A percentile compares a stretch with the other conserved stretches of the same genome.
Evolutionary conservation across 2,888 invertebrate species (phyloP).

Genomic region (Onthophagus sagittarius): DNA sequence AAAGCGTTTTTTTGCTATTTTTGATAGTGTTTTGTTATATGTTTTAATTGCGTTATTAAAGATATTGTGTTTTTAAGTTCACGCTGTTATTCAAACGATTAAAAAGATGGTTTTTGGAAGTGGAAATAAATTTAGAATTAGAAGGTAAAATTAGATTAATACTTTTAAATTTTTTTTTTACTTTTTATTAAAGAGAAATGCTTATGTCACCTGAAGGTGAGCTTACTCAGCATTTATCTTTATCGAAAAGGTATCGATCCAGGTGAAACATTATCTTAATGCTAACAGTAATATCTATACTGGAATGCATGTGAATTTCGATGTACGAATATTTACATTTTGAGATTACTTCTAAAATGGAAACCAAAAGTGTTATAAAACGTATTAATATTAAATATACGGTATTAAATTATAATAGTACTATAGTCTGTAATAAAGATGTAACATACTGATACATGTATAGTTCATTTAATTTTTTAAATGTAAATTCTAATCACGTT

Average conservation of each 20-base stretch:
- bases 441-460: no score
- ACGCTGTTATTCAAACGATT: not conserved
- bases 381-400: no score
- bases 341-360: not conserved
- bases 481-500: no score
- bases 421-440: no score
- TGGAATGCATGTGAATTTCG: not conserved
- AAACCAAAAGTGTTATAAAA: not conserved
- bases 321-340: not conserved
- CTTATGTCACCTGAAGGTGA: no score
- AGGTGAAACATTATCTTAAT: not conserved
- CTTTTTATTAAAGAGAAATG: not conserved
- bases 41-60: not conserved
- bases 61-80: not conserved
- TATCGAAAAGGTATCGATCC: not conserved
- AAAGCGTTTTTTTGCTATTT: not conserved
- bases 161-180: no score
- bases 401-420: no score
- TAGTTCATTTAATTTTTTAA: no score
- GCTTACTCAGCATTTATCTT: not conserved
- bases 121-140: constrained; percentile 54
- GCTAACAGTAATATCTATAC: not conserved
- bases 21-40: constrained; percentile 6
- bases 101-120: constrained; percentile 46
- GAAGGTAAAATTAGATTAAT: constrained; percentile 46